Base-by-base conservation (phyloP, 2,888 invertebrate genomes). In the Drosophila mulleri region DNA sequence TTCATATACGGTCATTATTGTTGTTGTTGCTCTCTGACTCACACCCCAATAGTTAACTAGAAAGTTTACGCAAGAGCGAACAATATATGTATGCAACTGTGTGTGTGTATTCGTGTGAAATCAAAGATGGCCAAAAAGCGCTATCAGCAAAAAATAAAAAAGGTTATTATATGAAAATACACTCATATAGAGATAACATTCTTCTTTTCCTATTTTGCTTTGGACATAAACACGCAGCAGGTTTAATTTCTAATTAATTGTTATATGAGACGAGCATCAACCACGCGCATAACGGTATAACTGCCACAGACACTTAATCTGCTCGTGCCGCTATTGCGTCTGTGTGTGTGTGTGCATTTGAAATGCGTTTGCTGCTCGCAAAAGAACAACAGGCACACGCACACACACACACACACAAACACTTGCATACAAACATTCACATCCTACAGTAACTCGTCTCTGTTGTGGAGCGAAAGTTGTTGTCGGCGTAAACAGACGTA, bases 11-110 rank as follows among this genome's bases (percentile, higher is more conserved):
- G 47, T 57, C 57, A 56, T 69, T 62, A 56, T 61, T 67, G 56
- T 67, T 69, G 48, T 39, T 63, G 52, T 56, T 67, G 23, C 12
- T 54, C 65, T 79, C 69, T 84, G 84, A 84, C 81, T 84, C 84
- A 83, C 70, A 50, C 59, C 64, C 63, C 67, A 7, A 77, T 65
- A 62, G 50, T 48, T 56, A 62, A 26, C 79, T 72, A 67, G 67
- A 64, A 66, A 72, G 71, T 83, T 87, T 75, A 84, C 78, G 86
- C 83, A 86, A 87, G 87, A 87, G 45, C 56, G 72, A 70, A 54
- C 64, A 66, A 75, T 29, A n/a, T 48, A 59, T 65, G 37, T 48
- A 20, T 54, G 58, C 61, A 44, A 32, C 11, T 70, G 42, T 44
- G 23, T 50, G 39, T 67, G 44, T 78, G 53, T 64, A 26, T 72